phyloP scores from a whole-genome alignment of 1,140 invertebrate species.

The Drosophila aff. region DNA sequence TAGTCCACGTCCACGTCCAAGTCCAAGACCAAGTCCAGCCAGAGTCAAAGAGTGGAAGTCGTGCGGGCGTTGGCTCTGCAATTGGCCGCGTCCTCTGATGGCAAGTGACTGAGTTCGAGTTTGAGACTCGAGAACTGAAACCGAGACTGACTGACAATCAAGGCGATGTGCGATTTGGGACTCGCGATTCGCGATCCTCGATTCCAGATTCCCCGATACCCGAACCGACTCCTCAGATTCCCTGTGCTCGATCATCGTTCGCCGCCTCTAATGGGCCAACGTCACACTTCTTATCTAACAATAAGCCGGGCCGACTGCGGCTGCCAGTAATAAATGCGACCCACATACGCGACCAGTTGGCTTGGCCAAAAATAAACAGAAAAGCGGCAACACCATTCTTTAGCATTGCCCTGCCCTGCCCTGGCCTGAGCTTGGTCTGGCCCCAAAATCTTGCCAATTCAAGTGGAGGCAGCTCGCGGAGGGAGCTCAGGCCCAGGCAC shows the following conservation, averaged over 20 bases:
- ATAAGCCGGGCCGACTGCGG: conserved; percentile 40
- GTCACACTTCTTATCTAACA: conserved; percentile 71
- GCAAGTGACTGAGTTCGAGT: conserved; percentile 56
- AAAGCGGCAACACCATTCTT: conserved; percentile 51
- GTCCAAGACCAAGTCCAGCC: conserved; percentile 43
- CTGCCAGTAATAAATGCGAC: conserved; percentile 71
- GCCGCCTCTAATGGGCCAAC: conserved; percentile 73
- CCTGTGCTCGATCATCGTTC: conserved; percentile 47
- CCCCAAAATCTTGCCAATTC: conserved; percentile 34
- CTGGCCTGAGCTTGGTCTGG: conserved; percentile 19
- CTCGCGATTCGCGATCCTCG: conserved; percentile 22
- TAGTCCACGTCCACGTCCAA: conserved; percentile 38
- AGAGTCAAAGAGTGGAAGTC: conserved; percentile 59
- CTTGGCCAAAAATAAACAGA: conserved; percentile 62
- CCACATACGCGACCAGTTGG: conserved; percentile 79
- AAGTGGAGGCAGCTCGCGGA: conserved; percentile 6
- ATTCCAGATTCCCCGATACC: conserved; percentile 28
- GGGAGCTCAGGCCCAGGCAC: conserved; percentile 23
- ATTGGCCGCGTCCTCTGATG: conserved; percentile 56
- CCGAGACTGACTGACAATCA: conserved; percentile 74
- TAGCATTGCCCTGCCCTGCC: conserved; percentile 51
- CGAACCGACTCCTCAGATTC: not conserved
- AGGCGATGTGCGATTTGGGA: conserved; percentile 53
- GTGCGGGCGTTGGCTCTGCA: conserved; percentile 75
- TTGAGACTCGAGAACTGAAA: conserved; percentile 35